Evolutionary conservation across 2,797 vertebrate genomes (phyloP).

Genomic region (Amazona ochrocephala): DNA sequence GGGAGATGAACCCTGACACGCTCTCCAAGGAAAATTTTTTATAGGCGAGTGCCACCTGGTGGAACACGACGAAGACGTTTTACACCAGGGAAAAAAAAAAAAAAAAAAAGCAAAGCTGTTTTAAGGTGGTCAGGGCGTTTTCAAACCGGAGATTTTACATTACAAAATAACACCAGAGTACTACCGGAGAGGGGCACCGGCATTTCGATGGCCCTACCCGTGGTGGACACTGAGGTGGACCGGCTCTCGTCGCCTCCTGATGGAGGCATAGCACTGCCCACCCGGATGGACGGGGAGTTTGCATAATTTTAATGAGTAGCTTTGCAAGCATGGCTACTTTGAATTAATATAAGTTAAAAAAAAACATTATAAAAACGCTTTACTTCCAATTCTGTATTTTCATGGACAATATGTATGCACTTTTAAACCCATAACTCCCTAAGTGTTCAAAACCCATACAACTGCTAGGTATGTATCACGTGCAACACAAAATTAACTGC

Average conservation of each 20-base stretch:
- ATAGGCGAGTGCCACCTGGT: conserved; percentile 69
- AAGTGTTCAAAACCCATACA: not conserved
- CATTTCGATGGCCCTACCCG: not conserved
- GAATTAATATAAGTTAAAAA: not conserved
- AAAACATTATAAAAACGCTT: not conserved
- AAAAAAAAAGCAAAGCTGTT: not conserved
- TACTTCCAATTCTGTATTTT: not conserved
- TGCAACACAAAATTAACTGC: not conserved
- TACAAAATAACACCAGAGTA: not conserved
- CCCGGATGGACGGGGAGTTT: accelerated
- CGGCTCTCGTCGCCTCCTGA: not conserved
- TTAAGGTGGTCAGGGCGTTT: conserved; percentile 65
- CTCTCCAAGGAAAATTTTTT: not conserved
- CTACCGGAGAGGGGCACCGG: not conserved
- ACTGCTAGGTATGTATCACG: accelerated
- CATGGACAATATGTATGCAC: not conserved
- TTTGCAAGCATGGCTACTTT: not conserved
- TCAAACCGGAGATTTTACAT: not conserved
- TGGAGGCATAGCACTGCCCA: accelerated
- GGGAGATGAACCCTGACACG: not conserved
- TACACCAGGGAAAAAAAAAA: not conserved
- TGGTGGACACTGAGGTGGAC: too few relatives aligned
- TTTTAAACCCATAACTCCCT: not conserved
- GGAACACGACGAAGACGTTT: not conserved
- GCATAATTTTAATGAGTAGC: not conserved